Conservation (phyloP, 1,140 invertebrate genomes). For the Mamestra configurata region DNA sequence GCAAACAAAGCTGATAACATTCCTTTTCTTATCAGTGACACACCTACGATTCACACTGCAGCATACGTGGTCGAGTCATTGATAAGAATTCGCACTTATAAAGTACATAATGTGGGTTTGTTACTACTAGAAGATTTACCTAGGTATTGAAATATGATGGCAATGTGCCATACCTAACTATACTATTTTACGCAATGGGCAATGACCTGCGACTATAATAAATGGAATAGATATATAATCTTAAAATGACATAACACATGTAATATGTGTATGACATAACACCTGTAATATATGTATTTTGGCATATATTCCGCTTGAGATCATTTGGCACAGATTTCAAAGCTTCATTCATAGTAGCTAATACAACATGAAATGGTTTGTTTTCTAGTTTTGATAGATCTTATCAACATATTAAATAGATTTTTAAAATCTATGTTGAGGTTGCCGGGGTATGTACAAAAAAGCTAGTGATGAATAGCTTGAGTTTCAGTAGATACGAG, state of each 20-base stretch:
- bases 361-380: neutral
- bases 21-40: slow-evolving; percentile 40
- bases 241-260: slow-evolving; percentile 1
- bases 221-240: neutral
- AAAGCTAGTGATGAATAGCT: too few species aligned
- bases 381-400: neutral
- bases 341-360: neutral
- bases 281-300: neutral
- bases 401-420: too few species aligned
- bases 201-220: slow-evolving; percentile 6
- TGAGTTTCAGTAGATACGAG: too few species aligned
- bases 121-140: neutral
- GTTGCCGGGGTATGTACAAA: too few species aligned
- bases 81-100: neutral
- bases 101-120: neutral
- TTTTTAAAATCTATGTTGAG: too few species aligned
- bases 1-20: slow-evolving; percentile 22
- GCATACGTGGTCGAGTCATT: neutral
- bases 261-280: too few species aligned
- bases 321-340: neutral
- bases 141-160: neutral
- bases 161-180: neutral
- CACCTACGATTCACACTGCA: slow-evolving; percentile 10
- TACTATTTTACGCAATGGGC: neutral
- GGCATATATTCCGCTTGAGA: neutral